Evolutionary conservation across 2,113 vertebrate species (phyloP), one percentile per base, ranked within the genome.

Genomic region (Nothobranchius furzeri): DNA sequence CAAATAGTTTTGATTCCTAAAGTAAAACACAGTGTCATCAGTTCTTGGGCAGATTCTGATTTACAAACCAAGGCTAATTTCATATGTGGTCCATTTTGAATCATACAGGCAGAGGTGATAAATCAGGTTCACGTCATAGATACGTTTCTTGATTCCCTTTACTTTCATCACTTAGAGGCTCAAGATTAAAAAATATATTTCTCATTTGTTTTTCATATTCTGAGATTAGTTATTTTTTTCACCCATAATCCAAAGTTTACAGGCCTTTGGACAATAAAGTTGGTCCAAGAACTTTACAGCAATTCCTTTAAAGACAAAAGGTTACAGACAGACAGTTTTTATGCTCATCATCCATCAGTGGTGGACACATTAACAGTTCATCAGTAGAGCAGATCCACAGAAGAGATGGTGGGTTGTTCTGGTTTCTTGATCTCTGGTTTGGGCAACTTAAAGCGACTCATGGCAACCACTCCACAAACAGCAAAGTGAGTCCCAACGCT

Each of bases 361-460:
- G 52, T 49, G 13, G 24, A 57, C 64, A 60, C 13, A 8, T 30
- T 2, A 53, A 17, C 36, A 68, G 24, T 10, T 13, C 10, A 20
- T 92, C 78, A 97, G 73, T 98, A 98, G 78, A 99, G 93, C 49
- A 98, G 93, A 62, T 98, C 98, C 68, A 98, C 93, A 7, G 95
- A 92, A 0, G 95, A 94, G 67, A 95, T 90, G 0, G 94, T 95
- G 45, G 89, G 95, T 82, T 96, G 94, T 83, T 99, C 95, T 0
- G 95, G 88, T 78, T 92, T 93, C 85, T 98, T 99, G 59, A 92
- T 93, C 85, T 96, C 93, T 2, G 94, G 90, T 90, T 94, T 92
- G n/a, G 96, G 97, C 46, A 98, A 91, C 45, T 90, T 88, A 67
- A 99, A 94, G 15, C 86, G 90, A 72, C 95, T 98, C 83, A 96